Evolutionary conservation across 2,113 vertebrate species (phyloP).

Genomic region (Natator depressus): DNA sequence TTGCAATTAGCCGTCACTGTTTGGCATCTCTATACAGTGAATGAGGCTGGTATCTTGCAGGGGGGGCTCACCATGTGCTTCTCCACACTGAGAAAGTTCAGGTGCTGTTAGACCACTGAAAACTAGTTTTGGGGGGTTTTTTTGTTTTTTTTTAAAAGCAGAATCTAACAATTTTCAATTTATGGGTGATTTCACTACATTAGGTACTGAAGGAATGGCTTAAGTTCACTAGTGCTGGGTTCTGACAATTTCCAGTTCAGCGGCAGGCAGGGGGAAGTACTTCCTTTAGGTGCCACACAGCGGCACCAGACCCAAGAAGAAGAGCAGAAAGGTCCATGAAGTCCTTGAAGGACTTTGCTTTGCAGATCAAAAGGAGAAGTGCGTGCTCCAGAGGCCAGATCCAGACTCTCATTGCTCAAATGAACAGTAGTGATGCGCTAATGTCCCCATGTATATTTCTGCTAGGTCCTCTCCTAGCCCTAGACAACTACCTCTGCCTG

Average conservation of each 20-base stretch:
- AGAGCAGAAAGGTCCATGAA: too few species aligned
- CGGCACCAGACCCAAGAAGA: too few species aligned
- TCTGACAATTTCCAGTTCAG: not conserved
- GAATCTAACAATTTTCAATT: not conserved
- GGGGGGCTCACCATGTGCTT: not conserved
- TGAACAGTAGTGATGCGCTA: not conserved
- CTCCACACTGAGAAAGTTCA: not conserved
- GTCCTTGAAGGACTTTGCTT: too few species aligned
- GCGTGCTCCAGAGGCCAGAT: fast-evolving
- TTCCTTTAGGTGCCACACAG: not conserved
- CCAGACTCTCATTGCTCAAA: not conserved
- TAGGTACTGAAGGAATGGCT: too few species aligned
- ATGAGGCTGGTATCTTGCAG: fast-evolving
- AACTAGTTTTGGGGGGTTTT: too few species aligned
- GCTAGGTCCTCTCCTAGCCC: not conserved
- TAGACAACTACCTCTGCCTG: not conserved
- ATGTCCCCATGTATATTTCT: too few species aligned
- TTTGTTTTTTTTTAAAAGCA: not conserved
- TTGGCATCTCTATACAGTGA: fast-evolving
- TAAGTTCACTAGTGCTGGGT: too few species aligned
- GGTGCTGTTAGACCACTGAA: not conserved
- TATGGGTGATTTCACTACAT: not conserved
- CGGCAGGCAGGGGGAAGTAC: too few species aligned
- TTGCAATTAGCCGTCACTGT: fast-evolving
- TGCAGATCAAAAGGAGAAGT: too few species aligned